Evolutionary conservation across 2,888 invertebrate genomes (phyloP), one percentile per base, ranked within the genome.

Genomic region (Limenitis camilla): DNA sequence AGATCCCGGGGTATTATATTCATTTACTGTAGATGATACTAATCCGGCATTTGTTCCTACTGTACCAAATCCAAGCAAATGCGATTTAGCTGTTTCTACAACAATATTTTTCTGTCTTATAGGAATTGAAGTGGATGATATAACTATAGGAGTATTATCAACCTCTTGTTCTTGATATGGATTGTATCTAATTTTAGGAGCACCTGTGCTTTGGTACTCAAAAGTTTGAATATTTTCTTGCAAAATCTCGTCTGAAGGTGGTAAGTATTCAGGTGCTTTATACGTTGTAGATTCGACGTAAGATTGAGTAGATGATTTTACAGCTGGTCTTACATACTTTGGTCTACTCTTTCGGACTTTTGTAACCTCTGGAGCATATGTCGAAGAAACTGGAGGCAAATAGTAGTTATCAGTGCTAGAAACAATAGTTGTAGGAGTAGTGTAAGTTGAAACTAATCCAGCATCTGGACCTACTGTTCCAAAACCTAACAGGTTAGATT

Each of bases 41-140:
- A 88, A 66, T 5, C 87, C 86, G 38, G 85, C 87, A 58, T 88
- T 81, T 29, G 80, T 77, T 9, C 87, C 88, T 1, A 85, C 84
- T 3, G 86, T 81, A 40, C 84, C 84, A 52, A 85, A 87, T 6
- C 87, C 86, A 60, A 86, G 72, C 56, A 82, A 66, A 60, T 88
- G 72, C 1, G 83, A 78, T 62, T 83, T 88, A 0, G 82, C 79
- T 30, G 74, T 83, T 68, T 84, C 73, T 41, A 86, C 77, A 2
- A 86, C 84, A 44, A 86, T 71, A 42, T 87, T 85, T 54, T 81
- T 85, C 63, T 82, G 78, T 52, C 81, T 77, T 54, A 69, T 56
- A 2, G 78, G 75, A 35, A 63, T 62, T 33, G 65, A 66, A 40
- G 72, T 67, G 40, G 66, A 63, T 30, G 69, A 68, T 38, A 66